Evolutionary conservation across 23 tunicate species (phyloP).

Genomic region (Botrylloides violaceus): DNA sequence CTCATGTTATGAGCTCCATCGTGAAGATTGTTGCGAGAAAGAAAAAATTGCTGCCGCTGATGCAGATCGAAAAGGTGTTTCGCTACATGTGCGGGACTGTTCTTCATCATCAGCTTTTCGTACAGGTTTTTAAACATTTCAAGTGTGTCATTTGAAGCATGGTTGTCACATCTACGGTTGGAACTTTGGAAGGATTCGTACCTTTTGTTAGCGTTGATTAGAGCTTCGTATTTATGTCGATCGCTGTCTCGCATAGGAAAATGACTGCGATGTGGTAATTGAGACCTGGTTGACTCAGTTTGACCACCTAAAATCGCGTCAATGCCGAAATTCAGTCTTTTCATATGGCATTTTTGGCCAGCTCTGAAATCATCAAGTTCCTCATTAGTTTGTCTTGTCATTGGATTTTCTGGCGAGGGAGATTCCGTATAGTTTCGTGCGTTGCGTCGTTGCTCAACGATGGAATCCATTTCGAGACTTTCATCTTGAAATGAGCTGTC

Average conservation of each 20-base stretch:
- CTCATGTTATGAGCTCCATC: not conserved
- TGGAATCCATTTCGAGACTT: too few relatives aligned
- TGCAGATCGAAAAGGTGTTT: not conserved
- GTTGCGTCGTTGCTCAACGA: too few relatives aligned
- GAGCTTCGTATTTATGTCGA: not conserved
- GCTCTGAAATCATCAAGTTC: too few relatives aligned
- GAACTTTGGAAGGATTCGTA: not conserved
- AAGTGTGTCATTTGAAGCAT: not conserved
- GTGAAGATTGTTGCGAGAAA: not conserved
- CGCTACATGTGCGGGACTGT: not conserved
- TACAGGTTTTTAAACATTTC: not conserved
- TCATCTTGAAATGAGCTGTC: too few relatives aligned
- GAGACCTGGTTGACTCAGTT: not conserved
- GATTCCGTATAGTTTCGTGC: too few relatives aligned
- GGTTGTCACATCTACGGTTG: not conserved
- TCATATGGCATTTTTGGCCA: not conserved
- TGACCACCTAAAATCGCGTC: conserved; percentile 23
- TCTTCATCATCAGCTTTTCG: not conserved
- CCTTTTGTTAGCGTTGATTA: not conserved
- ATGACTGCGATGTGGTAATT: not conserved
- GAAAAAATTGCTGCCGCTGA: not conserved
- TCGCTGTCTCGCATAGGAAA: not conserved
- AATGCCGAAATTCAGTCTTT: conserved; percentile 32
- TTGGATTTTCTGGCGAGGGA: too few relatives aligned
- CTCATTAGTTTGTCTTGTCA: too few relatives aligned